Percentiles rank a stretch among this genome's conserved stretches.
Evolutionary conservation across 2,113 vertebrate genomes (phyloP).

Genomic region (Cervus canadensis): DNA sequence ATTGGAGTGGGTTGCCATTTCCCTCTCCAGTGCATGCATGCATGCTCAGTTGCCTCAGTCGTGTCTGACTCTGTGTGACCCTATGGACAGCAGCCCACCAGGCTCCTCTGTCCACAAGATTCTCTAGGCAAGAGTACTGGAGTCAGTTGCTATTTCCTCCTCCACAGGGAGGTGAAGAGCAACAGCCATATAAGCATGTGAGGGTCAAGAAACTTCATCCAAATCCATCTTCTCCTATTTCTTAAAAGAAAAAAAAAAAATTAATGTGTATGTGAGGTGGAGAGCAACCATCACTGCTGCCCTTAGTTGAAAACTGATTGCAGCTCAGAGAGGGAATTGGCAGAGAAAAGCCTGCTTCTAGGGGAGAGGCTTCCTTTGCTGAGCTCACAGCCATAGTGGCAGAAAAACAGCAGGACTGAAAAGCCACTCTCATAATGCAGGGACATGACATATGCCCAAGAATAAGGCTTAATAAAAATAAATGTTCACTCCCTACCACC

Average conservation of each 20-base stretch:
- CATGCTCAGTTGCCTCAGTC: neutral
- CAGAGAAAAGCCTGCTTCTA: neutral
- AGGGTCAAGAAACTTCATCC: neutral
- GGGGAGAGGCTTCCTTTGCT: neutral
- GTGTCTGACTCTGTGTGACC: neutral
- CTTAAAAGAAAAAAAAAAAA: neutral
- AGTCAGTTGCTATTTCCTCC: neutral
- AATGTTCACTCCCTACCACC: neutral
- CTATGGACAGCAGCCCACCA: neutral
- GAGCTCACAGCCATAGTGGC: neutral
- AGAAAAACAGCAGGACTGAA: neutral
- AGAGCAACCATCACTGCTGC: neutral
- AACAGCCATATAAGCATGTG: neutral
- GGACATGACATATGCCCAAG: neutral
- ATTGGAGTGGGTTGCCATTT: neutral
- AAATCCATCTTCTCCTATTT: neutral
- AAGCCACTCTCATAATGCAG: neutral
- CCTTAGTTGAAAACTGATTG: neutral
- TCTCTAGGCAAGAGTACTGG: neutral
- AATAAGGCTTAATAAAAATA: neutral
- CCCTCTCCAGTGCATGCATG: neutral
- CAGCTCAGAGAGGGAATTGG: neutral
- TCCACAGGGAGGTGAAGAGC: neutral
- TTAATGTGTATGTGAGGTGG: neutral
- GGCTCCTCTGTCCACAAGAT: neutral